phyloP scores from a whole-genome alignment of 2,797 vertebrate genomes.

The Tolypeutes matacus region DNA sequence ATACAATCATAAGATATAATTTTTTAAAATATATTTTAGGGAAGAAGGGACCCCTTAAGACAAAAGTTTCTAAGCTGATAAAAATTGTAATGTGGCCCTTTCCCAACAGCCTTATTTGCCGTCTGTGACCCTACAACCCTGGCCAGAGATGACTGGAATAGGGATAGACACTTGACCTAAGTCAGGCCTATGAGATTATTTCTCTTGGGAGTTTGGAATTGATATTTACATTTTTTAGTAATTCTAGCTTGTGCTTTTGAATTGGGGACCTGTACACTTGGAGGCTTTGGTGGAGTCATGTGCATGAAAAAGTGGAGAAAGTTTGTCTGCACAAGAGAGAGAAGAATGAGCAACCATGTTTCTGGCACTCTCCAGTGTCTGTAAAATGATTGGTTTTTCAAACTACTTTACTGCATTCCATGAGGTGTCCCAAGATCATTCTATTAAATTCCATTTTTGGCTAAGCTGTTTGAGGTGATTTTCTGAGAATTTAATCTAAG shows the following conservation, averaged over 20 bases:
- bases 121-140: neutral
- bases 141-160: neutral
- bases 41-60: neutral
- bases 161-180: neutral
- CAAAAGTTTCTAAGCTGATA: neutral
- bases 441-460: neutral
- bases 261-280: neutral
- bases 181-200: neutral
- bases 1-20: neutral
- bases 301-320: neutral
- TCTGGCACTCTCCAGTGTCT: neutral
- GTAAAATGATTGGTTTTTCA: neutral
- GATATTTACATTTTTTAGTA: neutral
- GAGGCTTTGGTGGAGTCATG: neutral
- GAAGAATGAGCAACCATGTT: neutral
- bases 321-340: neutral
- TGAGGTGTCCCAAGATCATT: neutral
- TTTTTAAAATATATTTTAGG: neutral
- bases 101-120: neutral
- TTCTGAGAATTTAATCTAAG: neutral
- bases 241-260: neutral
- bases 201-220: neutral
- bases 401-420: neutral
- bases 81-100: neutral
- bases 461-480: neutral